Evolutionary conservation across 2,888 invertebrate genomes (phyloP).

Genomic region (Lasioglossum villosulum): DNA sequence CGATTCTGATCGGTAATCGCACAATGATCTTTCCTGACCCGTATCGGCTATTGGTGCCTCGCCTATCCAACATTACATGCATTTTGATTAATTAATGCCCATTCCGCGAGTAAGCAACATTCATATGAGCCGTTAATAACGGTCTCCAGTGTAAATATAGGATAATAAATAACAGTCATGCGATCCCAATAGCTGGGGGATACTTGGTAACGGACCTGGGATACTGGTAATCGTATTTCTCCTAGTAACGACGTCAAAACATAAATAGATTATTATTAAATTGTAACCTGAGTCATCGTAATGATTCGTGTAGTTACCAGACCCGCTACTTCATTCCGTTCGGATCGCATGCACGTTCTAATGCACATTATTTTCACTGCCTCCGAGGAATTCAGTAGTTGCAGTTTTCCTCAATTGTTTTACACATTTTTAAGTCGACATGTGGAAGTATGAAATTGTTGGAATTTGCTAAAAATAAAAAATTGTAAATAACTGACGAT

Average conservation of each 20-base stretch:
- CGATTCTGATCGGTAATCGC: conserved; percentile 50
- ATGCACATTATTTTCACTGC: background rate
- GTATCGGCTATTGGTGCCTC: conserved; percentile 2
- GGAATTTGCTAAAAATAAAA: background rate
- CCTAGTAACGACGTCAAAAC: background rate
- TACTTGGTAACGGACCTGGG: background rate
- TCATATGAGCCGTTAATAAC: conserved; percentile 38
- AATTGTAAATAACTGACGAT: background rate
- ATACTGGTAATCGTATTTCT: background rate
- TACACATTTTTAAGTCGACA: background rate
- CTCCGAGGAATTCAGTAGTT: background rate
- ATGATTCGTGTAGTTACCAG: background rate
- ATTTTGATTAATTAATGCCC: conserved; percentile 59
- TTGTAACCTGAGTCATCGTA: background rate
- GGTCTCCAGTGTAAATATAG: conserved; percentile 1
- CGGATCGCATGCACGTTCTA: background rate
- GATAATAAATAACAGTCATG: conserved; percentile 25
- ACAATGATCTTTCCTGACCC: conserved; percentile 50
- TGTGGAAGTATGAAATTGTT: no score
- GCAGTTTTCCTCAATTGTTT: background rate
- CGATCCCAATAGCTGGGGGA: conserved; percentile 5
- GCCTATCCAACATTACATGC: background rate
- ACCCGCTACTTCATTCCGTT: background rate
- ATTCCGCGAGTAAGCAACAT: conserved; percentile 35
- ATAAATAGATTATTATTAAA: conserved; percentile 7